Evolutionary conservation across 2,797 vertebrate genomes (phyloP).

Genomic region (Argyrosomus regius): DNA sequence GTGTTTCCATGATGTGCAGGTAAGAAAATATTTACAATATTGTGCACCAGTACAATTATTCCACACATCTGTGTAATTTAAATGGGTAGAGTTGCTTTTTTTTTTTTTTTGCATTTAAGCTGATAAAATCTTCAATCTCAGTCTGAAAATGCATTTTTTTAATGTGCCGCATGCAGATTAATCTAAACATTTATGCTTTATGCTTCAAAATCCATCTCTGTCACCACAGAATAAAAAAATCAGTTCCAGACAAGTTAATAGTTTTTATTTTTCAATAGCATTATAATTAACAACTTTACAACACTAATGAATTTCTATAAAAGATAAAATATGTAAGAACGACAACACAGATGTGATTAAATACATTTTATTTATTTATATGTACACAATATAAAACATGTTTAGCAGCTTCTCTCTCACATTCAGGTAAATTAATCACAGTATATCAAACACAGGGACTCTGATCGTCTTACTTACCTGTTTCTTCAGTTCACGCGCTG

Average conservation of each 20-base stretch:
- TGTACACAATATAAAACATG: background rate
- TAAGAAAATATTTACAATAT: constrained; percentile 65
- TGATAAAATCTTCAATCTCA: background rate
- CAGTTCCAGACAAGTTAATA: background rate
- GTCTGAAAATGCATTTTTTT: background rate
- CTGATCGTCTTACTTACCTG: constrained; percentile 63
- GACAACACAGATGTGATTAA: background rate
- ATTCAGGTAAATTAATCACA: background rate
- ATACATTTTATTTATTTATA: constrained; percentile 22
- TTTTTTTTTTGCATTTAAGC: background rate
- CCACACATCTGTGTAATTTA: background rate
- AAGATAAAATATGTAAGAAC: background rate
- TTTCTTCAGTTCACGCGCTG: constrained; percentile 92
- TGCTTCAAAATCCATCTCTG: background rate
- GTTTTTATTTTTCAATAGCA: constrained; percentile 21
- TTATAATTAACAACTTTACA: background rate
- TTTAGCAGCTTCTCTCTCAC: background rate
- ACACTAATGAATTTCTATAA: background rate
- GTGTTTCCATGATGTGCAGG: constrained; percentile 92
- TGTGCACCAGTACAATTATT: background rate
- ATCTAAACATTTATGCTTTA: background rate
- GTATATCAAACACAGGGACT: background rate
- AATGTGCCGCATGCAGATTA: background rate
- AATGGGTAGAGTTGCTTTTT: background rate
- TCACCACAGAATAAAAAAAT: constrained; percentile 18